Percentiles rank a stretch among this genome's conserved stretches.
phyloP scores from a whole-genome alignment of 2,113 vertebrate species.

The Scalopus aquaticus region DNA sequence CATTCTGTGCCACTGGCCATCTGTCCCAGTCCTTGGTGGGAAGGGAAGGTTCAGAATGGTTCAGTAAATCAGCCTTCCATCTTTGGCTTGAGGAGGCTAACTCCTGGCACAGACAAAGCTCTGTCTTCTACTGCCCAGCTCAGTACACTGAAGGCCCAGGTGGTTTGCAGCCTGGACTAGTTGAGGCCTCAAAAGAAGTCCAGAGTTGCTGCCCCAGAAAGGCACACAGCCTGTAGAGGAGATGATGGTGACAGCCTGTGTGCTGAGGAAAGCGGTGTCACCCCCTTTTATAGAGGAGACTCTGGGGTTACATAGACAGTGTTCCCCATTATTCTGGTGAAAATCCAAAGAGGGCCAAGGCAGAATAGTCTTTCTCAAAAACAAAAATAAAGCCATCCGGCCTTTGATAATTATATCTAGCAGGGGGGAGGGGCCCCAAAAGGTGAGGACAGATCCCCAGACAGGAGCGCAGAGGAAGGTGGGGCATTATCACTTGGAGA shows the following conservation, averaged over 20 bases:
- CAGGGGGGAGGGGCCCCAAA: not conserved
- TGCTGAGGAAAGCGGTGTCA: not conserved
- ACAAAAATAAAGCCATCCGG: not conserved
- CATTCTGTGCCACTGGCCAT: not conserved
- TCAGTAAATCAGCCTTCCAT: not conserved
- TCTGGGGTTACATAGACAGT: too few relatives aligned
- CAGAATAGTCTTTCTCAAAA: not conserved
- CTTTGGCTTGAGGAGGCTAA: not conserved
- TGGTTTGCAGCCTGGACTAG: not conserved
- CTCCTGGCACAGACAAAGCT: not conserved
- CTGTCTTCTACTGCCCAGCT: not conserved
- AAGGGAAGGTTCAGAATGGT: not conserved
- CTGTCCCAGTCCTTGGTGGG: not conserved
- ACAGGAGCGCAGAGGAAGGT: not conserved
- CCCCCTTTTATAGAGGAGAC: not conserved
- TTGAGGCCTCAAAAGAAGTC: not conserved
- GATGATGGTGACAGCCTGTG: accelerated
- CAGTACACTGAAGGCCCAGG: not conserved
- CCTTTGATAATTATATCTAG: not conserved
- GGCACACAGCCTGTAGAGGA: too few relatives aligned
- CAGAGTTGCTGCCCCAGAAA: too few relatives aligned
- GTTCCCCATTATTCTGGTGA: not conserved
- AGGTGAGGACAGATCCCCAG: not conserved
- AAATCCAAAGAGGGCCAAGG: not conserved
- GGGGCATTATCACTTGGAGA: not conserved